These are phyloP conservation scores for Micropterix aruncella DNA, from an alignment of 2,888 invertebrate genomes.

Conservation along the genomic window DNA sequence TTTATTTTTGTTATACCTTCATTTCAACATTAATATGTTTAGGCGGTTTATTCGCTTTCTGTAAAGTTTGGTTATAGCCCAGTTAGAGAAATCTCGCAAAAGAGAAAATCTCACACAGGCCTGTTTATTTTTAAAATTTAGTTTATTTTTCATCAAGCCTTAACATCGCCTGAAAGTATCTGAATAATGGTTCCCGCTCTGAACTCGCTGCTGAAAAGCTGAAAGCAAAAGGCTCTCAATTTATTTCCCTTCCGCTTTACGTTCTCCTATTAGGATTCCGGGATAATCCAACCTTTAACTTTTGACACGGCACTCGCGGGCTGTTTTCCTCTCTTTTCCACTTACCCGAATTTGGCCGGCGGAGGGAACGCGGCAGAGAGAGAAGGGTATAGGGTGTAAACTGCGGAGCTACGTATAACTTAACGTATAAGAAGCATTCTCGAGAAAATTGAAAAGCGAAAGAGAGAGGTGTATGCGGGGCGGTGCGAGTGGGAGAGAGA, in stretches of 20 bases:
- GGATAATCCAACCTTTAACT: conserved; percentile 13
- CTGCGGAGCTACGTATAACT: not conserved
- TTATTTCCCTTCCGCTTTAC: not conserved
- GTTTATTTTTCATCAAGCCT: no score
- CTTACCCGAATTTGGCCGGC: conserved; percentile 15
- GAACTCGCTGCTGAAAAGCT: no score
- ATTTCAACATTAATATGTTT: no score
- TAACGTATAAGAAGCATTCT: conserved; percentile 38
- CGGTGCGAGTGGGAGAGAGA: conserved; percentile 20
- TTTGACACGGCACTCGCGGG: conserved; percentile 12
- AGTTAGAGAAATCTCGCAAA: no score
- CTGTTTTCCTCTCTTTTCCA: conserved; percentile 4
- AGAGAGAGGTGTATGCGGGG: conserved; percentile 21
- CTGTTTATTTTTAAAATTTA: no score
- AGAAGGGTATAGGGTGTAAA: conserved; percentile 40
- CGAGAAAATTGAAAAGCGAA: conserved; percentile 42
- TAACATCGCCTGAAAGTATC: no score
- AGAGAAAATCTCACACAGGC: no score
- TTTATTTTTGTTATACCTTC: no score
- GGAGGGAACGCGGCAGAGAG: conserved; percentile 23
- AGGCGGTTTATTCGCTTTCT: no score
- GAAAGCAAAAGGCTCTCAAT: no score
- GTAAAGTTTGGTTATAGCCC: no score
- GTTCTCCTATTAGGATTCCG: not conserved
- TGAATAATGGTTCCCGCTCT: no score